A percentile compares a stretch with the other conserved stretches of the same genome.
These are phyloP conservation scores for Canis aureus DNA, from an alignment of 2,113 vertebrate species.

Conservation along the genomic window DNA sequence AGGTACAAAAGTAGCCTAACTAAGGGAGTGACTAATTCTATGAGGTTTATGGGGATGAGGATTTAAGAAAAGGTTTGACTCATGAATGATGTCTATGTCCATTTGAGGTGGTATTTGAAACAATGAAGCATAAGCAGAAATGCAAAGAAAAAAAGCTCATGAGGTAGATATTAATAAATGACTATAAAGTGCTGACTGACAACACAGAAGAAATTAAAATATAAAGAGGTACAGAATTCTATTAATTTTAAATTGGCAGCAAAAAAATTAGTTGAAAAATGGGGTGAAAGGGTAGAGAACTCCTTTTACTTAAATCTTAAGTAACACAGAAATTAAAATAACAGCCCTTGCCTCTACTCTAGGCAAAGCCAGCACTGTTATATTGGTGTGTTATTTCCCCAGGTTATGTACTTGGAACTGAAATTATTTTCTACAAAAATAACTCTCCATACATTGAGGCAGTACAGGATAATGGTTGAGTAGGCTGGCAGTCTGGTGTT, in stretches of 20 bases:
- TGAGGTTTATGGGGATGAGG: too few relatives aligned
- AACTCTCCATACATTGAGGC: neutral
- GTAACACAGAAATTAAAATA: neutral
- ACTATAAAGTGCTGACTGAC: neutral
- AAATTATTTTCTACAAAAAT: neutral
- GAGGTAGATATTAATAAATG: constrained; percentile 32
- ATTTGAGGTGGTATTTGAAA: neutral
- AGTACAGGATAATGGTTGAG: neutral
- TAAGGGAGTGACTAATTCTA: neutral
- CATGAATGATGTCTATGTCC: neutral
- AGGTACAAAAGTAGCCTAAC: neutral
- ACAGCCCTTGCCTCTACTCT: neutral
- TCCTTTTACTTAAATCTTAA: constrained; percentile 47
- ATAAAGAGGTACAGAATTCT: constrained; percentile 12
- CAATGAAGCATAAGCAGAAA: neutral
- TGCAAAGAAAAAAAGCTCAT: neutral
- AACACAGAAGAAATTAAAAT: constrained; percentile 12
- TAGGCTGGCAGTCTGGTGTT: neutral
- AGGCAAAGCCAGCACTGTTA: neutral
- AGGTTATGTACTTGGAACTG: neutral
- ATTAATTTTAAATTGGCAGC: constrained; percentile 32
- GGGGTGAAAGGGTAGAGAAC: neutral
- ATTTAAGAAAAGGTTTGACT: neutral
- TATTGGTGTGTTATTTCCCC: neutral
- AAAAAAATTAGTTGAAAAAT: constrained; percentile 32